Evolutionary conservation across 2,113 vertebrate species (phyloP), one percentile per base, ranked within the genome.

Genomic region (Andinoacara biseriatus): DNA sequence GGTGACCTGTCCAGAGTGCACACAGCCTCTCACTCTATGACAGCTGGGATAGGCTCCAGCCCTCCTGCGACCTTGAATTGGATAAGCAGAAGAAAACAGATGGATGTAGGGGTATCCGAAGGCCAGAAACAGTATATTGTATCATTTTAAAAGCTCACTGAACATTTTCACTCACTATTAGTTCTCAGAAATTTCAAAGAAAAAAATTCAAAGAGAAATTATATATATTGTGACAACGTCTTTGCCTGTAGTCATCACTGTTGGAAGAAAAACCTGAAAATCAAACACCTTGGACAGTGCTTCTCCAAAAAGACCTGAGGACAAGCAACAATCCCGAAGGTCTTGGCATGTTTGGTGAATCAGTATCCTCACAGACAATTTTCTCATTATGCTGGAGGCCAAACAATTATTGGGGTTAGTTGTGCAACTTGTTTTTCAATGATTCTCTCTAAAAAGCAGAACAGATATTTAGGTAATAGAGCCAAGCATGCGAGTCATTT

Each of bases 351-450:
- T 81, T 85, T 52, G 26, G 15, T 76, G 74, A 81, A 57, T 83
- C 76, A 75, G 75, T 18, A 1, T 83, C 20, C 6, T 20, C n/a
- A 33, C 33, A 54, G 72, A 87, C 77, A 56, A 80, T 59, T 35
- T 3, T 69, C 63, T 62, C 76, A 38, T 59, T 72, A 49, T 24
- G 65, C 74, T 52, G 10, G 59, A 81, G 63, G 82, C 77, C 54
- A 20, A 43, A 74, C 22, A 86, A 57, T 86, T 82, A 76, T 54
- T 54, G 52, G 31, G 35, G 31, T 56, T n/a, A 59, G 79, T 40
- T 83, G 79, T 65, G 56, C 83, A 75, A 83, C 58, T 77, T 35
- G n/a, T 59, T 79, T 74, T 69, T 29, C 58, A 57, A 20, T 38
- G 52, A 56, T 1, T 29, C 7, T n/a, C 10, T 22, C 26, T 56